These are phyloP conservation scores for Lepidocyrtinus sp. DNA, from an alignment of 2,888 invertebrate genomes.

Conservation along the genomic window DNA sequence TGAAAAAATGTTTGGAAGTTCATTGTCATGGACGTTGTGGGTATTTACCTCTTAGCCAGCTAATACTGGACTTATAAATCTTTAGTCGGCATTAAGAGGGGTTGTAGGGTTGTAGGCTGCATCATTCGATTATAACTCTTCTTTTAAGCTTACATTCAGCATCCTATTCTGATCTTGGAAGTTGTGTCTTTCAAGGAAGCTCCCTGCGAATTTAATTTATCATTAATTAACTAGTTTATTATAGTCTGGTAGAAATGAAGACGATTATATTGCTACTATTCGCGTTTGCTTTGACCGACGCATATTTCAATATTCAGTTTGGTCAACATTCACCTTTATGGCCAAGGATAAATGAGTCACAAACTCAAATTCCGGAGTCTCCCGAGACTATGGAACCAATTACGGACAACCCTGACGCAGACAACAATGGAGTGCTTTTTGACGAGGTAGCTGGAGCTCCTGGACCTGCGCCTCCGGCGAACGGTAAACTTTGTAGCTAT, in stretches of 20 bases:
- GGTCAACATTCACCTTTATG: slow-evolving; percentile 47
- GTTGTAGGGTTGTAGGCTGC: too few relatives aligned
- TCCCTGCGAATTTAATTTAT: slow-evolving; percentile 3
- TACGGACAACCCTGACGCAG: slow-evolving; percentile 33
- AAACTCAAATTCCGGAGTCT: slow-evolving; percentile 30
- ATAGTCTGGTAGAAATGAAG: slow-evolving; percentile 32
- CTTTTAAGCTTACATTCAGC: background rate
- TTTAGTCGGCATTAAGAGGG: too few relatives aligned
- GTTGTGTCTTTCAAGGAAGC: background rate
- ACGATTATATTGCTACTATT: slow-evolving; percentile 2
- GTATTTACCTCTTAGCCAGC: slow-evolving; percentile 19
- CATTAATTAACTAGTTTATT: slow-evolving; percentile 3
- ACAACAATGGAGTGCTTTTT: background rate
- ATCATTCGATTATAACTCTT: background rate
- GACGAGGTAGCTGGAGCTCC: slow-evolving; percentile 26
- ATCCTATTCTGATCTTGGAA: background rate
- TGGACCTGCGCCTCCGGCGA: slow-evolving; percentile 8
- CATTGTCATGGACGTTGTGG: slow-evolving; percentile 54
- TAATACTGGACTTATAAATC: background rate
- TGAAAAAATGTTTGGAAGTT: slow-evolving; percentile 49
- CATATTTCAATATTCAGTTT: slow-evolving; percentile 45
- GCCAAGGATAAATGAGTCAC: slow-evolving; percentile 47
- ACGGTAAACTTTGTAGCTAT: background rate
- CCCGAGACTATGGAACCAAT: slow-evolving; percentile 11
- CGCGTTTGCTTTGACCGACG: slow-evolving; percentile 29